Base-by-base conservation (phyloP, 2,888 invertebrate genomes). In the Scotopteryx bipunctaria region DNA sequence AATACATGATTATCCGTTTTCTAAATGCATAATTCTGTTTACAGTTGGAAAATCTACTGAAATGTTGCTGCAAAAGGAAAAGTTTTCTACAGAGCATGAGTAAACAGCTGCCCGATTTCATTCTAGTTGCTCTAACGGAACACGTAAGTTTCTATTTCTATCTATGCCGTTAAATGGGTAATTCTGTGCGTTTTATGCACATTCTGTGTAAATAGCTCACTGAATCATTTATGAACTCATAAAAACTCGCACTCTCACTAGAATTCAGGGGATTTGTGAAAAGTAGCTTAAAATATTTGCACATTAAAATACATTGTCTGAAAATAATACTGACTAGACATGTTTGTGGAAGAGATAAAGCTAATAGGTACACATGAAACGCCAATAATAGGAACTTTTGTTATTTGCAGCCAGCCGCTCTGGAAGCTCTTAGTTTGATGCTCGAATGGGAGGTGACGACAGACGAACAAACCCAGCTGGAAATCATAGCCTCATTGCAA, bases 51-150 rank as follows among this genome's bases (percentile, higher is more conserved):
- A 91, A 91, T 31, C 79, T 94, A 47, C 68, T 94, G 61, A 92
- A 92, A 49, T 94, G 94, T 71, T 96, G 95, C 76, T 94, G 94
- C 69, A 94, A 94, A 69, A 88, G 95, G 63, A 94, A 95, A 80
- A 93, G 94, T 64, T 94, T 94, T 69, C 91, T 95, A 37, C 91
- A 93, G 51, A 91, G 92, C 65, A 86, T 93, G 71, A 91, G 94
- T 75, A 93, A 93, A 61, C 94, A 94, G 71, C 91, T 94, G 63
- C 92, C 95, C 0, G 94, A 95, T 57, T 94, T 95, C 62, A 91
- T 95, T 80, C 81, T 95, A 59, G 89, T 95, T 59, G 95, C 95
- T 1, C 86, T 95, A 56, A 90, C 94, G 52, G 95, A 93, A 70
- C 93, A 92, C 76, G 91, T 91, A 73, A 82, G 89, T 83, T 46